phyloP scores from a whole-genome alignment of 2,888 invertebrate species.

The Archips crataeganus region DNA sequence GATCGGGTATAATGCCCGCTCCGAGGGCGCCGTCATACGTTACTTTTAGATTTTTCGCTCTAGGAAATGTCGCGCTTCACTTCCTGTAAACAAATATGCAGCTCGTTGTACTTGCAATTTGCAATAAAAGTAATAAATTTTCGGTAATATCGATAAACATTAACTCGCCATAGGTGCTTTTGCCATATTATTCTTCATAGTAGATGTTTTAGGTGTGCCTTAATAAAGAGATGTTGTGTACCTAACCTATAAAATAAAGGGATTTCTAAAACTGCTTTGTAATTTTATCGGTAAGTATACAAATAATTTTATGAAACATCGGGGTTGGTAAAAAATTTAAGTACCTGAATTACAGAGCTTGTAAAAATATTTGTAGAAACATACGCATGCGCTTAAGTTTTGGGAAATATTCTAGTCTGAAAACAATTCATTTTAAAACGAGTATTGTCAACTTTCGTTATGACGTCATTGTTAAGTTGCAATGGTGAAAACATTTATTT shows the following conservation, averaged over 20 bases:
- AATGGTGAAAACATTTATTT: slow-evolving; percentile 11
- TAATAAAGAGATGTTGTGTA: slow-evolving; percentile 34
- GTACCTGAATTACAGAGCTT: slow-evolving; percentile 41
- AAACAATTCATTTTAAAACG: neutral
- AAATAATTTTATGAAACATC: slow-evolving; percentile 2
- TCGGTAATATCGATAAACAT: slow-evolving; percentile 9
- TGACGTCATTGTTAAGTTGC: neutral
- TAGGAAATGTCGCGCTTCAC: slow-evolving; percentile 18
- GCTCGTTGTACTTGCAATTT: slow-evolving; percentile 3
- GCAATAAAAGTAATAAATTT: neutral
- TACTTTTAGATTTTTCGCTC: slow-evolving; percentile 22
- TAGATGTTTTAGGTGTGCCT: slow-evolving; percentile 40
- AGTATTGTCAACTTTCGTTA: neutral
- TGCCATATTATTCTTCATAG: slow-evolving; percentile 24
- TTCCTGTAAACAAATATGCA: slow-evolving; percentile 26
- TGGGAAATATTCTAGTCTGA: slow-evolving; percentile 15
- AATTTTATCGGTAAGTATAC: neutral
- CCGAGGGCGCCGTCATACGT: slow-evolving; percentile 1
- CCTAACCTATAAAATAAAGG: slow-evolving; percentile 11
- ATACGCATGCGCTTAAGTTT: slow-evolving; percentile 16
- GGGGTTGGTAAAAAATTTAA: slow-evolving; percentile 17
- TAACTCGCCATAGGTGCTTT: slow-evolving; percentile 26
- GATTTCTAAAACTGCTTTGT: slow-evolving; percentile 3
- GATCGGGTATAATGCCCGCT: neutral
- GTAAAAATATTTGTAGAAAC: slow-evolving; percentile 19